These are phyloP conservation scores for Sebastes umbrosus DNA, from an alignment of 2,797 vertebrate species.

Conservation along the genomic window DNA sequence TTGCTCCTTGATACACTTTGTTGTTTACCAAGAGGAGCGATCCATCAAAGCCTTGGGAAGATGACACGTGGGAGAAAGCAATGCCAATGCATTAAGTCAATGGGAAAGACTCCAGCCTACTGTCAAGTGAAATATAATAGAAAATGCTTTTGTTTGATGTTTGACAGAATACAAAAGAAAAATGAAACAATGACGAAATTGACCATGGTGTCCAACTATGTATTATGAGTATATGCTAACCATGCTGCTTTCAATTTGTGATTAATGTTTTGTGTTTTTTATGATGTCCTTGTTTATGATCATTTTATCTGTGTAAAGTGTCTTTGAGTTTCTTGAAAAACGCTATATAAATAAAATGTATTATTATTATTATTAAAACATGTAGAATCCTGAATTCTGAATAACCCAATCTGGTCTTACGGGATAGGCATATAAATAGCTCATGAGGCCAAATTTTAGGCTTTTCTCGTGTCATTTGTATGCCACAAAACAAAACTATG, in stretches of 20 bases:
- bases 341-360: no score
- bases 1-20: slow-evolving; percentile 54
- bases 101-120: slow-evolving; percentile 25
- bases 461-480: no score
- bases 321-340: no score
- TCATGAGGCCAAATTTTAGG: no score
- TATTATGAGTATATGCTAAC: not conserved
- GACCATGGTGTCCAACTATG: not conserved
- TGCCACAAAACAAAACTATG: no score
- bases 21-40: slow-evolving; percentile 64
- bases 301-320: no score
- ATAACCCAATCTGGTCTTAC: not conserved
- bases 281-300: no score
- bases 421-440: no score
- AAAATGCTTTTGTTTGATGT: slow-evolving; percentile 41
- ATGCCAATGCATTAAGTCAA: slow-evolving; percentile 33
- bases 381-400: not conserved
- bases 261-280: no score
- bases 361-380: no score
- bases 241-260: not conserved
- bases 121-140: slow-evolving; percentile 29
- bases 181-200: slow-evolving; percentile 1
- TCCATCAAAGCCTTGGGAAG: slow-evolving; percentile 58
- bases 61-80: slow-evolving; percentile 41
- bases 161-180: slow-evolving; percentile 9